Evolutionary conservation across 2,888 invertebrate species (phyloP).

Genomic region (Volucella inanis): DNA sequence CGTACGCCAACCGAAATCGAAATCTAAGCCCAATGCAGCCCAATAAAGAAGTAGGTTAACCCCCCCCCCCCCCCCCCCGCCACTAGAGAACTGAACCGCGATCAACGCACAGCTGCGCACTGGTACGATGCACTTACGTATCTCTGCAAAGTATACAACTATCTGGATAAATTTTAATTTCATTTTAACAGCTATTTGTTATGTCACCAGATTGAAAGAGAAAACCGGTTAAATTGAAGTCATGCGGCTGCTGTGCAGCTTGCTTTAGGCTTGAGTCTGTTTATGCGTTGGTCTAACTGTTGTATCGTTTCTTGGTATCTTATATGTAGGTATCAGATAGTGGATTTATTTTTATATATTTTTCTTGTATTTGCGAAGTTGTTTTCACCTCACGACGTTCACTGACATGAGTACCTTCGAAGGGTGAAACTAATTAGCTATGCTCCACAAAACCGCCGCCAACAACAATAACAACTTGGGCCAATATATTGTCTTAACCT

Average conservation of each 20-base stretch:
- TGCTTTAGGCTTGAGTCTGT: slow-evolving; percentile 44
- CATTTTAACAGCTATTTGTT: slow-evolving; percentile 70
- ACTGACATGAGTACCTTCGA: slow-evolving; percentile 38
- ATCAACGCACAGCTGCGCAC: slow-evolving; percentile 47
- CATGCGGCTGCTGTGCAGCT: slow-evolving; percentile 19
- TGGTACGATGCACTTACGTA: no score
- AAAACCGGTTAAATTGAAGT: slow-evolving; percentile 43
- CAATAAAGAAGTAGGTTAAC: slow-evolving; percentile 71
- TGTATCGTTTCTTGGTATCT: slow-evolving; percentile 31
- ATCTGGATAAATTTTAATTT: slow-evolving; percentile 58
- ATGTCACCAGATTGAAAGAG: slow-evolving; percentile 63
- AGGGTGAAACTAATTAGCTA: slow-evolving; percentile 58
- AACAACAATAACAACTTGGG: slow-evolving; percentile 49
- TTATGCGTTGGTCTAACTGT: slow-evolving; percentile 47
- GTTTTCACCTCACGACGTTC: slow-evolving; percentile 32
- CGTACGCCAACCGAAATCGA: slow-evolving; percentile 53
- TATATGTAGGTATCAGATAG: slow-evolving; percentile 54
- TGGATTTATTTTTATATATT: background rate
- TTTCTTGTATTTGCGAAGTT: background rate
- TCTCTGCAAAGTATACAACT: background rate
- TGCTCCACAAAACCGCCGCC: slow-evolving; percentile 23
- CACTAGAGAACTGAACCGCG: slow-evolving; percentile 11
- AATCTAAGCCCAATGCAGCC: slow-evolving; percentile 31
- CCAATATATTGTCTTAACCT: slow-evolving; percentile 59
- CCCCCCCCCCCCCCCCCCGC: slow-evolving; percentile 46